Evolutionary conservation across 2,888 invertebrate species (phyloP).

Genomic region (Bursaphelenchus okinawaensis): DNA sequence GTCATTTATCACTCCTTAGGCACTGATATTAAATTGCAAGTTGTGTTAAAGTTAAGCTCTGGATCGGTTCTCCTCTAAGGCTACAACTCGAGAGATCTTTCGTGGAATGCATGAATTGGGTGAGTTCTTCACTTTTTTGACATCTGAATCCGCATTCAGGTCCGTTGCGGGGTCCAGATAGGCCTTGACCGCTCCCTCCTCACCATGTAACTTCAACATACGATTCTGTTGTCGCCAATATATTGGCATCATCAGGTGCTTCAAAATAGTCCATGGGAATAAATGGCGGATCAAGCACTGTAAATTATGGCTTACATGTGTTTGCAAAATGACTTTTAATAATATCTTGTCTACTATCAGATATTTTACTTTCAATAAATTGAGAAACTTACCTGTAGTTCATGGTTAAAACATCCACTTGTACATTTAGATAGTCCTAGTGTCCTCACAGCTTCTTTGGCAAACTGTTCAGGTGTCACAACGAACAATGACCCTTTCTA

Average conservation of each 20-base stretch:
- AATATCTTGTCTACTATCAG: not conserved
- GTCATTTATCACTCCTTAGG: no score
- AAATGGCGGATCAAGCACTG: conserved; percentile 49
- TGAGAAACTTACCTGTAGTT: conserved; percentile 38
- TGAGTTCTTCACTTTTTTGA: not conserved
- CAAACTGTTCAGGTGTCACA: conserved; percentile 49
- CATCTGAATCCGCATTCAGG: not conserved
- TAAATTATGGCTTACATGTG: not conserved
- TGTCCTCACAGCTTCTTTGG: conserved; percentile 45
- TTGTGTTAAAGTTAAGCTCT: not conserved
- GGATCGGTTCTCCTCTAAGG: not conserved
- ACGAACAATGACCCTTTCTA: conserved; percentile 51
- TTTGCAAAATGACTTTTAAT: not conserved
- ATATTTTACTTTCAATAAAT: conserved; percentile 3
- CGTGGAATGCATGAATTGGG: not conserved
- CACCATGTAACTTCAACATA: conserved; percentile 35
- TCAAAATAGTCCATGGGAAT: conserved; percentile 52
- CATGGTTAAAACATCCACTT: conserved; percentile 54
- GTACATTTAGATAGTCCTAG: conserved; percentile 45
- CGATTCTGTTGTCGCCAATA: conserved; percentile 47
- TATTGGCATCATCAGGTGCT: conserved; percentile 54
- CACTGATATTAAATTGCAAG: no score
- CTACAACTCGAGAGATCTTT: not conserved
- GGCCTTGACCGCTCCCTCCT: not conserved
- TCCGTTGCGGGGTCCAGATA: not conserved